Base-by-base conservation (phyloP, 2,888 invertebrate species). In the Caenorhabditis sp. region DNA sequence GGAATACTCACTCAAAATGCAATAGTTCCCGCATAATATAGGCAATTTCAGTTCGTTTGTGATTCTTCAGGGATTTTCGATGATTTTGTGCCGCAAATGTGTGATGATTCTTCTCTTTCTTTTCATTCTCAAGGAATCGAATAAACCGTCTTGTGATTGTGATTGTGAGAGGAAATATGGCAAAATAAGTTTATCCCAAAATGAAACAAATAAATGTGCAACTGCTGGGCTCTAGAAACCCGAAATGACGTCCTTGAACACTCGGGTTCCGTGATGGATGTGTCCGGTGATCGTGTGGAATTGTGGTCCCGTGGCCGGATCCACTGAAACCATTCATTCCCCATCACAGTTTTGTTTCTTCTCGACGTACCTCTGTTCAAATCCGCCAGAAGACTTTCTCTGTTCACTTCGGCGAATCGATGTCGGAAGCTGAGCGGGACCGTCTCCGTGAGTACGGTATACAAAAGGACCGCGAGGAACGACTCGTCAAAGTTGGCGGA, bases 401-500 rank as follows among this genome's bases (percentile, higher is more conserved):
- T 4, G 6, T 56, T 56, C 6, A 66, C 39, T 13, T 66, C 66
- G 1, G 39, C 53, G 27, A 45, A 56, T 13, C 24, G 37, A 22
- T 56, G 37, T 17, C 56, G 37, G 11, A 35, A 39, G n/a, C 32
- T 22, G 26, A 39, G 6, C 0, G 66, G 56, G 8, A 66, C 41
- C 0, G 24, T 24, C 27, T 66, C 66, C 0, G 66, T 53, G n/a
- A 66, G 2, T 8, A 56, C 46, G 8, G 48, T 56, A n/a, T 48
- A 66, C 13, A 66, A 48, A 3, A 66, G 48, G 15, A 66, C 56
- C 9, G 56, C 46, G 5, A 66, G 30, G 15, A 48, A 17, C n/a
- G 59, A 43, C 11, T 73, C 73, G 15, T 73, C 73, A 7, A 73
- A 55, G 53, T 73, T 65, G 3, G 53, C 45, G 0, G 65, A 32